phyloP scores from a whole-genome alignment of 2,888 invertebrate genomes.

The Hydrotaea diabolus region DNA sequence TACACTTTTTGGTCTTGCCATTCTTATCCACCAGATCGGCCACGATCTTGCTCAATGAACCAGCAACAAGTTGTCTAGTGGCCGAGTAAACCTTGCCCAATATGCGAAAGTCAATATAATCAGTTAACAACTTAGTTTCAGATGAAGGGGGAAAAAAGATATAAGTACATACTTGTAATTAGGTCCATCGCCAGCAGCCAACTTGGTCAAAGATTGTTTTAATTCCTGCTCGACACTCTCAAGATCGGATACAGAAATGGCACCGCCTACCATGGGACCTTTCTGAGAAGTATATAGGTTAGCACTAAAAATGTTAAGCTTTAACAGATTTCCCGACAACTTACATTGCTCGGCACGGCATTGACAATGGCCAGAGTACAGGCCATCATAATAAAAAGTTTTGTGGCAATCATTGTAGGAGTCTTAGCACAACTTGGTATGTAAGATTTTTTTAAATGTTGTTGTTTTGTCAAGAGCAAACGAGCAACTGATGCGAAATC shows the following conservation, averaged over 20 bases:
- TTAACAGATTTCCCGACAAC: too few relatives aligned
- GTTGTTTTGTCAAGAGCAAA: not conserved
- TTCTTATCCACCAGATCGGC: slow-evolving; percentile 69
- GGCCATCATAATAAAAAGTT: slow-evolving; percentile 48
- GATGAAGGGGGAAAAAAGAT: not conserved
- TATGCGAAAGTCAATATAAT: slow-evolving; percentile 57
- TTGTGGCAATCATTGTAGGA: slow-evolving; percentile 39
- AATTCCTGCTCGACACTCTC: slow-evolving; percentile 62
- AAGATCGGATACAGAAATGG: slow-evolving; percentile 48
- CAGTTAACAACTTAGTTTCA: not conserved
- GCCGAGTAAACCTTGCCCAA: slow-evolving; percentile 70
- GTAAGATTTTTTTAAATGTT: not conserved
- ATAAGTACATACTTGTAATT: slow-evolving; percentile 68
- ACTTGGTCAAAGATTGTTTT: slow-evolving; percentile 61
- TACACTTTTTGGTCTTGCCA: slow-evolving; percentile 66
- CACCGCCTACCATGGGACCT: slow-evolving; percentile 60
- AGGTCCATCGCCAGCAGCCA: slow-evolving; percentile 69
- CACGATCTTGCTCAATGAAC: slow-evolving; percentile 53
- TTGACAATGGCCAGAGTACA: slow-evolving; percentile 16
- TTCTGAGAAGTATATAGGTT: not conserved
- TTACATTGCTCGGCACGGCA: slow-evolving; percentile 59
- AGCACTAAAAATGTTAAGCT: too few relatives aligned
- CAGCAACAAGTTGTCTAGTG: slow-evolving; percentile 70
- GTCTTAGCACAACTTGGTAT: not conserved
- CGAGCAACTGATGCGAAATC: not conserved